Evolutionary conservation across 23 tunicate species (phyloP).

Genomic region (Trididemnum nubilum): DNA sequence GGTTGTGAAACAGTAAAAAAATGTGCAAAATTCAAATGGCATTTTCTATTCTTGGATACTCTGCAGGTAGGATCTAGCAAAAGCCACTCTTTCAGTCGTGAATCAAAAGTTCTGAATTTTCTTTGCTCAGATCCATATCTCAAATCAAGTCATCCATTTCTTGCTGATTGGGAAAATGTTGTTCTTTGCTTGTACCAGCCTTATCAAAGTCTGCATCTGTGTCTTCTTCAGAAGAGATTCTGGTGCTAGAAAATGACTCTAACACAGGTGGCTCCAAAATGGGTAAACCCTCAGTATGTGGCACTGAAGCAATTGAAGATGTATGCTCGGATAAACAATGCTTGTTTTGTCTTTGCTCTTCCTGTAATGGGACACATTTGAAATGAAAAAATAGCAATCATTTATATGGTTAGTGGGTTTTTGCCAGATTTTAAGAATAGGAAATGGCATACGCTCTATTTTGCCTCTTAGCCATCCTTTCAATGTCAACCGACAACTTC

Average conservation of each 20-base stretch:
- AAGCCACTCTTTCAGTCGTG: conserved; percentile 19
- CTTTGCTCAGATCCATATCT: conserved; percentile 27
- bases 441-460: conserved; percentile 11
- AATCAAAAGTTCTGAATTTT: conserved; percentile 26
- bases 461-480: too few relatives aligned
- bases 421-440: conserved; percentile 24
- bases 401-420: conserved; percentile 27
- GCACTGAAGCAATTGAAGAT: conserved; percentile 36
- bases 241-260: conserved; percentile 5
- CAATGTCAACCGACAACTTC: conserved; percentile 25
- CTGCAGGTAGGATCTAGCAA: conserved; percentile 34
- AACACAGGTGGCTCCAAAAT: conserved; percentile 14
- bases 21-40: too few relatives aligned
- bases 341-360: conserved; percentile 28
- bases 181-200: conserved; percentile 24
- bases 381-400: conserved; percentile 21
- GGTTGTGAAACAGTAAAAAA: too few relatives aligned
- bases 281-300: conserved; percentile 18
- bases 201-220: too few relatives aligned
- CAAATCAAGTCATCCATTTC: conserved; percentile 25
- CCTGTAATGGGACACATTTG: conserved; percentile 32
- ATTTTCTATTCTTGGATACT: too few relatives aligned
- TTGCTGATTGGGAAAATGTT: too few relatives aligned
- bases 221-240: conserved; percentile 17
- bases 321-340: conserved; percentile 22